Base-by-base conservation (phyloP, 2,888 invertebrate genomes). In the Aleiodes alternator region DNA sequence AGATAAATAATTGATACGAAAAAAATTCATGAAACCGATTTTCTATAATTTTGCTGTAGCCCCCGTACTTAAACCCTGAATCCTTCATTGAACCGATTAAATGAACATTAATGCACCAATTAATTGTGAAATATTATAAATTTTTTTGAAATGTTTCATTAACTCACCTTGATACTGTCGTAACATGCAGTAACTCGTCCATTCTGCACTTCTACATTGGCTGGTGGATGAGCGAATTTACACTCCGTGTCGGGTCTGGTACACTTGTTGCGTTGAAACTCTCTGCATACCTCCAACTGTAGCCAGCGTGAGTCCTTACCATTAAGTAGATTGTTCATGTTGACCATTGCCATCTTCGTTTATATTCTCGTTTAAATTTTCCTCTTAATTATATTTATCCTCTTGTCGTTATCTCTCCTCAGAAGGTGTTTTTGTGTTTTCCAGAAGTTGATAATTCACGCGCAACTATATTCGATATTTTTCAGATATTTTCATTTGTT, bases 241-340 rank as follows among this genome's bases (percentile, higher is more conserved):
- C 99, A 99, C 92, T 99, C 99, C 90, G 97, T 97, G 92, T 99
- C 99, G 82, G 98, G 96, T 90, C 99, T 95, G 88, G 98, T 97
- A 92, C 99, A 99, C 94, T 99, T 99, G 94, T 98, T 98, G 91
- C 99, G 94, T 93, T 99, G 98, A 92, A 97, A 99, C 93, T 99
- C 99, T 86, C 99, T 95, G 93, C 97, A 98, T 90, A 99, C 99
- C 93, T 99, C 99, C 90, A 99, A 93, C 91, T 99, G 99, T 88
- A 99, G 94, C 99, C 99, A 99, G 90, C 99, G 96, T 86, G 98
- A 98, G 93, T 99, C 99, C 92, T 99, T 99, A 90, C 97, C 97
- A 92, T 97, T 98, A 90, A 98, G 94, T 90, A 98, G 94, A 93
- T 96, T 97, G 93, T 96, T 97, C 95, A 97, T 96, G 93, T 96